Evolutionary conservation across 2,797 vertebrate species (phyloP).

Genomic region (Furcifer pardalis): DNA sequence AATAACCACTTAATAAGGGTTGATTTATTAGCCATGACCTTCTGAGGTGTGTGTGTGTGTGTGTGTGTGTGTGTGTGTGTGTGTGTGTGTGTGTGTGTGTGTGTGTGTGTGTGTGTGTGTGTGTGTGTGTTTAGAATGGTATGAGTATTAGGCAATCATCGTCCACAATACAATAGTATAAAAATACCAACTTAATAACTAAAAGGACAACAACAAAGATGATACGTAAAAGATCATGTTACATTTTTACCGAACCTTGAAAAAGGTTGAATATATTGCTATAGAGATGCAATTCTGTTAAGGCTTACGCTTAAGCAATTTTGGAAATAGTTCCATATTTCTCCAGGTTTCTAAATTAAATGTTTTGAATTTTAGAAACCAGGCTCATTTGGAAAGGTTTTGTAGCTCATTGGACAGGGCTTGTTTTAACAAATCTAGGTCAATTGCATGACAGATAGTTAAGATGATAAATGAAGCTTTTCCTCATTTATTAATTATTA

Average conservation of each 20-base stretch:
- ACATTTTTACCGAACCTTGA: neutral
- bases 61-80: too few relatives aligned
- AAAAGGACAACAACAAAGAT: too few relatives aligned
- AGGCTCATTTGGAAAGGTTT: neutral
- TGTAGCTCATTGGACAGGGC: neutral
- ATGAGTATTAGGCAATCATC: neutral
- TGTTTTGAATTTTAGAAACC: neutral
- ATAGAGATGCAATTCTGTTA: neutral
- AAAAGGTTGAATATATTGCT: neutral
- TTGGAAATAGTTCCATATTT: too few relatives aligned
- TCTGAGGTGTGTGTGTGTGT: neutral
- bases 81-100: too few relatives aligned
- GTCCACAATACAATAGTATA: neutral
- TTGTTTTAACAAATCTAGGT: neutral
- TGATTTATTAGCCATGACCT: neutral
- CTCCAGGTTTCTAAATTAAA: neutral
- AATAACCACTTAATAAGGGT: neutral
- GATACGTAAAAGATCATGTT: neutral
- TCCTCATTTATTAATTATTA: too few relatives aligned
- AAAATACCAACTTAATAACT: neutral
- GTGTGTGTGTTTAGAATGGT: too few relatives aligned
- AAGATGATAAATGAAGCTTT: neutral
- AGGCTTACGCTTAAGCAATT: too few relatives aligned
- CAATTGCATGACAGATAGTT: conserved; percentile 1
- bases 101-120: too few relatives aligned